These are phyloP conservation scores for Dasypolia templi DNA, from an alignment of 2,888 invertebrate species.

Conservation along the genomic window DNA sequence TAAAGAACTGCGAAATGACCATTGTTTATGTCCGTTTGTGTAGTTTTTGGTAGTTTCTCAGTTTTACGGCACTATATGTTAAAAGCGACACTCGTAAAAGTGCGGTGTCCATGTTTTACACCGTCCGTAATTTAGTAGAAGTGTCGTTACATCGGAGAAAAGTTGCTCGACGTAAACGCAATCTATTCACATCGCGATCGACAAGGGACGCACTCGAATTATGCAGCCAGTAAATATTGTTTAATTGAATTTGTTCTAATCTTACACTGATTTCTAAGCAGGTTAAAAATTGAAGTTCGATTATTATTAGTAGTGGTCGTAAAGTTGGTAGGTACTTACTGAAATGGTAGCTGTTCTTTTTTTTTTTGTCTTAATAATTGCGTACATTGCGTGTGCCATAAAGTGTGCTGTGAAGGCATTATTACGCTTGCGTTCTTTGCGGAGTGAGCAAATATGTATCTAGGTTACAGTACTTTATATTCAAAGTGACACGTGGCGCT, in stretches of 20 bases:
- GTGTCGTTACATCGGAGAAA: conserved; percentile 79
- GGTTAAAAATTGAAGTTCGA: conserved; percentile 31
- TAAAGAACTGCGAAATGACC: conserved; percentile 84
- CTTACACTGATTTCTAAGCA: conserved; percentile 38
- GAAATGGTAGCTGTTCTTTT: conserved; percentile 9
- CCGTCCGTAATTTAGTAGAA: conserved; percentile 81
- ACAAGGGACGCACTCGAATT: conserved; percentile 71
- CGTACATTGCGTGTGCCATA: conserved; percentile 49
- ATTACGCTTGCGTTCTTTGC: conserved; percentile 62
- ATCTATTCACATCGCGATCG: conserved; percentile 75
- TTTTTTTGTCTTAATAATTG: conserved; percentile 39
- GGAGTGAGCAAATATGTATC: conserved; percentile 61
- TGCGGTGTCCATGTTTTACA: conserved; percentile 84
- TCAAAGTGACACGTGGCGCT: conserved; percentile 63
- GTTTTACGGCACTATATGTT: conserved; percentile 87
- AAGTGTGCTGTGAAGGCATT: conserved; percentile 53
- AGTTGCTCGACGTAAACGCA: conserved; percentile 77
- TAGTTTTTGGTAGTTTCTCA: conserved; percentile 81
- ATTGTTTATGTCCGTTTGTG: conserved; percentile 77
- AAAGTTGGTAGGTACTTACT: conserved; percentile 30
- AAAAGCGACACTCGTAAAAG: conserved; percentile 87
- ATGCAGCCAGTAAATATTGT: conserved; percentile 73
- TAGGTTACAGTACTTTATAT: conserved; percentile 63
- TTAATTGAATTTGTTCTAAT: conserved; percentile 67
- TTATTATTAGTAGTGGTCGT: conserved; percentile 25